These are phyloP conservation scores for Potamarius usumacintae DNA, from an alignment of 2,113 vertebrate genomes.

Conservation along the genomic window DNA sequence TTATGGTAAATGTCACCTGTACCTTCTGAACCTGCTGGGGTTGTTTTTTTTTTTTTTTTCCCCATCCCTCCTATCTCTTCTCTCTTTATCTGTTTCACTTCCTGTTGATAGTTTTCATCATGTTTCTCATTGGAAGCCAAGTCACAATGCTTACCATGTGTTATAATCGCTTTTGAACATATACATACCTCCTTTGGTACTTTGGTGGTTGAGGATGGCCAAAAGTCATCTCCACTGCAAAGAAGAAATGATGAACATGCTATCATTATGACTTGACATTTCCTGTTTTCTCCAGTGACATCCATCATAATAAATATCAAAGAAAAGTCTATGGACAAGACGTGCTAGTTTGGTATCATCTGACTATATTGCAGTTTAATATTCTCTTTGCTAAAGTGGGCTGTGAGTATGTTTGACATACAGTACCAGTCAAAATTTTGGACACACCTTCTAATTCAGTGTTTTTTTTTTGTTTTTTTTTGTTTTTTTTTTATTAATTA, in stretches of 20 bases:
- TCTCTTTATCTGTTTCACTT: background rate
- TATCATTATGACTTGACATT: background rate
- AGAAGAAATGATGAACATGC: background rate
- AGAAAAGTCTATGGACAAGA: background rate
- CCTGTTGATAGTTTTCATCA: conserved; percentile 8
- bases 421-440: no score
- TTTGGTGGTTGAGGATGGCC: background rate
- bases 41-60: conserved; percentile 26
- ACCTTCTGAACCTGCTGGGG: conserved; percentile 50
- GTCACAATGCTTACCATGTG: background rate
- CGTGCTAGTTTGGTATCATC: background rate
- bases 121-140: conserved; percentile 1
- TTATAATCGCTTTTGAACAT: background rate
- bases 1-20: conserved; percentile 70
- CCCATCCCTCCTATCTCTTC: background rate
- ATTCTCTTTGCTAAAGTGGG: background rate
- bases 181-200: background rate
- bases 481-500: no score
- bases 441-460: no score
- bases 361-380: background rate
- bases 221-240: conserved; percentile 2
- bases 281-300: background rate
- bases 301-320: background rate
- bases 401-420: background rate
- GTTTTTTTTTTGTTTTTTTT: no score